Percentiles rank a stretch among this genome's conserved stretches.
These are phyloP conservation scores for Frankliniella fusca DNA, from an alignment of 2,888 invertebrate genomes.

Conservation along the genomic window DNA sequence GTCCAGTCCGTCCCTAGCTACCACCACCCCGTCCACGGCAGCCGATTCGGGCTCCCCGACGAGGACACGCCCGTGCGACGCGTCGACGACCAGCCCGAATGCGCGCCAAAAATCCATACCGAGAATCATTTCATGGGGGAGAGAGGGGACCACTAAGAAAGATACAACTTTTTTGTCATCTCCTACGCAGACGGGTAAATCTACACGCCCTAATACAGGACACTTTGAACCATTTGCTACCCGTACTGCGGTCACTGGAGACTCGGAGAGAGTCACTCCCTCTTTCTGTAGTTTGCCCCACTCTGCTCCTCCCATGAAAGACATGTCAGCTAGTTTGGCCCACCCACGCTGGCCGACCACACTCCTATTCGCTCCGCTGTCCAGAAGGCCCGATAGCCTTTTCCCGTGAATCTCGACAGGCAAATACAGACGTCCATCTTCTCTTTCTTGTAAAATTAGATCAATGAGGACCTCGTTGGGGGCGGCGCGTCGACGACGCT, in stretches of 20 bases:
- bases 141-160: constrained; percentile 28
- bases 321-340: not conserved
- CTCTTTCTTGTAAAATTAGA: not conserved
- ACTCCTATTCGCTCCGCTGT: not conserved
- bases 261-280: too few species aligned
- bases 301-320: too few species aligned
- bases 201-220: not conserved
- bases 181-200: not conserved
- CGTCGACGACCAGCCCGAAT: constrained; percentile 27
- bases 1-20: not conserved
- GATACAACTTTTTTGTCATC: not conserved
- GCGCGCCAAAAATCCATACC: constrained; percentile 31
- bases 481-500: too few species aligned
- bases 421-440: not conserved
- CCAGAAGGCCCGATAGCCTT: not conserved
- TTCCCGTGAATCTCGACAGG: not conserved
- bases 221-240: not conserved
- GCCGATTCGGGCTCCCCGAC: too few species aligned
- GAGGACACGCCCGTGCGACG: not conserved
- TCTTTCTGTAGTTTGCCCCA: not conserved
- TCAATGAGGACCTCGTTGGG: too few species aligned
- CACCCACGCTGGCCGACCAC: not conserved
- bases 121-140: constrained; percentile 29
- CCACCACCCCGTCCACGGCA: not conserved
- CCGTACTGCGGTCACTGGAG: not conserved